A percentile compares a stretch with the other conserved stretches of the same genome.
These are phyloP conservation scores for Lethenteron reissneri DNA, from an alignment of 2,113 vertebrate genomes.

Conservation along the genomic window DNA sequence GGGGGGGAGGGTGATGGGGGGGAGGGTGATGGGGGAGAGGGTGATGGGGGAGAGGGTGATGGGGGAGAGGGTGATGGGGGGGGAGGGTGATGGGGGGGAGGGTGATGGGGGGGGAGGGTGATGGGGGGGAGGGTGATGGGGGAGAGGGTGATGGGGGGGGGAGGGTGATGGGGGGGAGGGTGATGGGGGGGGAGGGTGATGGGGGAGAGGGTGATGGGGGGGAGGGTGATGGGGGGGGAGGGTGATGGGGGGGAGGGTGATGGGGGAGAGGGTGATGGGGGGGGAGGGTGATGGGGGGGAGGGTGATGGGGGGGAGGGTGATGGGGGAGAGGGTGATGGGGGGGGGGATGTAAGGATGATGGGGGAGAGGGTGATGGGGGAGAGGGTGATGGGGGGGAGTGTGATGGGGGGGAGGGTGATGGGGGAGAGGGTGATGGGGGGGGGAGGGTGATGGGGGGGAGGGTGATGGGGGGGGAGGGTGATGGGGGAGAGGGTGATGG, in stretches of 20 bases:
- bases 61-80: conserved; percentile 17
- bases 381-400: background rate
- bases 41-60: conserved; percentile 12
- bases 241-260: background rate
- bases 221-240: background rate
- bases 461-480: background rate
- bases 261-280: background rate
- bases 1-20: conserved; percentile 4
- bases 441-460: background rate
- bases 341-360: background rate
- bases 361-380: background rate
- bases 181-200: conserved; percentile 6
- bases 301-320: background rate
- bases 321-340: background rate
- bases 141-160: too few species aligned
- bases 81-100: conserved; percentile 19
- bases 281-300: background rate
- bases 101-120: background rate
- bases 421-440: too few species aligned
- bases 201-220: conserved; percentile 8
- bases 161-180: too few species aligned
- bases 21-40: conserved; percentile 5
- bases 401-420: background rate
- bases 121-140: too few species aligned
- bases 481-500: background rate